Base-by-base conservation (phyloP, 2,113 vertebrate species). In the Henicopernis longicauda region DNA sequence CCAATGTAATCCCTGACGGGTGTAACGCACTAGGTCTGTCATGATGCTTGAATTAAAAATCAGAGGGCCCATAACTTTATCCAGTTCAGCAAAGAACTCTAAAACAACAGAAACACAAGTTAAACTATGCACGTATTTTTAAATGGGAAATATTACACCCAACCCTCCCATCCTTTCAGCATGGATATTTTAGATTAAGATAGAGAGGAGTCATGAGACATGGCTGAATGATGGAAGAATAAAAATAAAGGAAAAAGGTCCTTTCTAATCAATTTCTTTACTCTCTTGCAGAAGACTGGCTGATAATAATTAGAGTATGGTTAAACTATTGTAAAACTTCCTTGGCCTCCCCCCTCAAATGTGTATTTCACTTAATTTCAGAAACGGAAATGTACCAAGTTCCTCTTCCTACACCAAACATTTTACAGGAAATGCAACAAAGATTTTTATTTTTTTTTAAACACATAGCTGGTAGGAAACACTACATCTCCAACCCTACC, bases 1-100 rank as follows among this genome's bases (percentile, higher is more conserved):
- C 99, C 99, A 99, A 94, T 99, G 99, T 50, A 99, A 98, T 92
- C 99, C 99, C 98, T 99, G 99, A 40, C 99, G 99, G 22, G 99
- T 99, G 96, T 99, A 99, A 65, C 99, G 99, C 98, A 99, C 99
- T 96, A 99, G 98, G 94, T 99, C 99, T 84, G 99, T 99, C 99
- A 99, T 99, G 97, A 99, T 99, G 99, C 99, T 99, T 66, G 99
- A 99, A 87, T 99, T 99, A 95, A 99, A 99, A 97, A 99, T 98
- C 98, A 99, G 98, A 83, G 99, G 99, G 82, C 99, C 98, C 99
- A 99, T 99, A 93, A 98, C 99, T 98, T 99, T 99, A 98, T 99
- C 99, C 98, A 99, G 98, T 97, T 99, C 99, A 74, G 98, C 96
- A 98, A 99, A 99, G 98, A 99, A 99, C 86, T 99, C 99, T 99